Evolutionary conservation across 2,113 vertebrate genomes (phyloP).

Genomic region (Poicephalus gulielmi): DNA sequence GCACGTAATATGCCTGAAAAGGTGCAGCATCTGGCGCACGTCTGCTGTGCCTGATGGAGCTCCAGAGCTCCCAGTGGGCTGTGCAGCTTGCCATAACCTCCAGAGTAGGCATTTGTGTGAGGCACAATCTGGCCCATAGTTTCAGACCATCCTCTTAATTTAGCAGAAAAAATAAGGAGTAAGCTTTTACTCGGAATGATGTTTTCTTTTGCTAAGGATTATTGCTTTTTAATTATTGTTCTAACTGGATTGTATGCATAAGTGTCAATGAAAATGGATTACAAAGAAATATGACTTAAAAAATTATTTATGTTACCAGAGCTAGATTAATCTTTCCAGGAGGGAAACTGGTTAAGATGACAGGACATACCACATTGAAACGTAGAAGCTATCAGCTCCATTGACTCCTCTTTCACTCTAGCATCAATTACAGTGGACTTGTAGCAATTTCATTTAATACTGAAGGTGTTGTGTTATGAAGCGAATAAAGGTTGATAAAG

Average conservation of each 20-base stretch:
- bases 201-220: neutral
- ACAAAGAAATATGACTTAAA: neutral
- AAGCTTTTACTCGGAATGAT: neutral
- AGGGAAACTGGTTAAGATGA: neutral
- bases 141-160: neutral
- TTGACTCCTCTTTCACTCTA: neutral
- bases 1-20: fast-evolving
- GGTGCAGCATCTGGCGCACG: neutral
- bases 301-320: neutral
- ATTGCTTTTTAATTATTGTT: neutral
- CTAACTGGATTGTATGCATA: neutral
- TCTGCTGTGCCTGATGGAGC: neutral
- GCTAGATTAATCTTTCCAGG: neutral
- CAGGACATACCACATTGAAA: neutral
- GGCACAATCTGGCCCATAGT: neutral
- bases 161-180: neutral
- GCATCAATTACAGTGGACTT: neutral
- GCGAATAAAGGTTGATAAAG: neutral
- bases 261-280: neutral
- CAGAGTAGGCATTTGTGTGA: neutral
- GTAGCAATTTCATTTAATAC: neutral
- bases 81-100: neutral
- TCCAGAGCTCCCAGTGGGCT: neutral
- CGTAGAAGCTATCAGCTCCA: neutral
- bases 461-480: neutral